These are phyloP conservation scores for Colossoma macropomum DNA, from an alignment of 2,113 vertebrate species.

Conservation along the genomic window DNA sequence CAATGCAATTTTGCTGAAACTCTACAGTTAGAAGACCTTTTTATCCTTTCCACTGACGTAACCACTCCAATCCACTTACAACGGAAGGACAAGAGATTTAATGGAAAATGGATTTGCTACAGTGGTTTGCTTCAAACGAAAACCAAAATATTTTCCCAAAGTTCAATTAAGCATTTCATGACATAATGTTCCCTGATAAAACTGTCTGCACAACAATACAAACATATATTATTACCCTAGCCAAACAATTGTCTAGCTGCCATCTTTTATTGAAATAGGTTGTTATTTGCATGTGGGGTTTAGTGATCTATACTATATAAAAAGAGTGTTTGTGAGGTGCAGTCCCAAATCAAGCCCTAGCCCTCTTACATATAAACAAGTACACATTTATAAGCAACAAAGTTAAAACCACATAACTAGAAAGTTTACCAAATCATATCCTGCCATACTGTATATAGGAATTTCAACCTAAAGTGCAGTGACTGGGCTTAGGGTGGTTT, in stretches of 20 bases:
- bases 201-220: slow-evolving; percentile 13
- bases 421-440: not conserved
- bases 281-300: not conserved
- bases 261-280: slow-evolving; percentile 22
- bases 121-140: not conserved
- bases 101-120: not conserved
- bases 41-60: not conserved
- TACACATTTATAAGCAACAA: not conserved
- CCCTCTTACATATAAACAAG: not conserved
- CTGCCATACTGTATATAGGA: not conserved
- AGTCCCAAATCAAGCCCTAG: not conserved
- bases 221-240: slow-evolving; percentile 7
- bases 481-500: not conserved
- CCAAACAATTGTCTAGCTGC: slow-evolving; percentile 39
- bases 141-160: not conserved
- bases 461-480: slow-evolving; percentile 7
- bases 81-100: not conserved
- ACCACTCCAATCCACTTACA: slow-evolving; percentile 21
- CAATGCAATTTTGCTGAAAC: not conserved
- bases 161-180: not conserved
- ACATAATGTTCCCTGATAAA: slow-evolving; percentile 20
- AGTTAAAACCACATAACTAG: not conserved
- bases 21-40: not conserved
- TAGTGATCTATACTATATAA: slow-evolving; percentile 7
- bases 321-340: not conserved